Evolutionary conservation across 2,113 vertebrate genomes (phyloP).

Genomic region (Rhineura floridana): DNA sequence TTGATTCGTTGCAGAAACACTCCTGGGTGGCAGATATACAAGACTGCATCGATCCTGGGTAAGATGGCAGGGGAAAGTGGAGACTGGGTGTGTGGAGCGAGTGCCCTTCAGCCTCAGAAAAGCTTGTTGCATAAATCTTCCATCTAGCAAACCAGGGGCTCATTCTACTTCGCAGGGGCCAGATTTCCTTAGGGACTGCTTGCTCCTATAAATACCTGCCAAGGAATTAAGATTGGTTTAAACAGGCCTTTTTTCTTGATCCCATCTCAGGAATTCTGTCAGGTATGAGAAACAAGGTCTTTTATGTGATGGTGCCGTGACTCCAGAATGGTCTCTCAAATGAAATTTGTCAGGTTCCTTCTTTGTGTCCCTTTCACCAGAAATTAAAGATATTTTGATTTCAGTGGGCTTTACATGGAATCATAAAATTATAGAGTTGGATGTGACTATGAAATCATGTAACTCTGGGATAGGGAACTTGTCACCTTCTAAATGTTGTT

Average conservation of each 20-base stretch:
- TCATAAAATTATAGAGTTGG: too few species aligned
- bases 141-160: neutral
- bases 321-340: neutral
- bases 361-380: neutral
- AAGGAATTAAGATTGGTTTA: neutral
- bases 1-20: conserved; percentile 97
- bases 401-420: too few species aligned
- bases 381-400: too few species aligned
- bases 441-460: too few species aligned
- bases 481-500: too few species aligned
- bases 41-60: conserved; percentile 97
- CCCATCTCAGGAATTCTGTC: too few species aligned
- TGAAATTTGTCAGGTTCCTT: neutral
- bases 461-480: too few species aligned
- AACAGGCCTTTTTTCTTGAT: neutral
- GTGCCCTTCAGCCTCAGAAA: neutral
- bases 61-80: conserved; percentile 58
- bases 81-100: too few species aligned
- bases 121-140: neutral
- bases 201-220: neutral
- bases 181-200: neutral
- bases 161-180: neutral
- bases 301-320: neutral
- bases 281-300: neutral
- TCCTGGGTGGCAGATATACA: conserved; percentile 98